Evolutionary conservation across 2,888 invertebrate genomes (phyloP), one percentile per base, ranked within the genome.

Genomic region (Imbricaverruca yamaguchii): DNA sequence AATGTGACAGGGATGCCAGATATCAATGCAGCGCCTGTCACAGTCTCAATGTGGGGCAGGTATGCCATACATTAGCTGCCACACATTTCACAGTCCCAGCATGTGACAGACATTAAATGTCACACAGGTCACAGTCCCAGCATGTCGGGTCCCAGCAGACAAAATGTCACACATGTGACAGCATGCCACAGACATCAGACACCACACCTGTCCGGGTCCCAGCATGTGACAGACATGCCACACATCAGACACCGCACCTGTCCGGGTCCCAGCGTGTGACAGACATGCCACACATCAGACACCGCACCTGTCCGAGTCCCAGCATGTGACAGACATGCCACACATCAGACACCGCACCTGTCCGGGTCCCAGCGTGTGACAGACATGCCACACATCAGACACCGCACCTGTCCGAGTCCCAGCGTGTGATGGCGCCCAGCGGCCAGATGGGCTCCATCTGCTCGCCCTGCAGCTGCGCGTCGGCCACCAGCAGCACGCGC

Each of bases 401-500:
- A 39, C 81, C 69, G 57, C 53, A 59, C 67, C 65, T 80, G 69
- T 69, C 69, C 23, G 55, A 59, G 56, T 67, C 57, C 80, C 80
- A 55, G 23, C 80, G 74, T 3, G 55, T 74, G 10, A 74, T 0
- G 18, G 74, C 3, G 18, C 74, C 74, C 53, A 74, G 74, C 53
- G 74, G 74, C 21, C 55, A 53, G 74, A 55, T 21, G 4, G 74
- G 74, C 53, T 74, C 74, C 23, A 9, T 21, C 55, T 13, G 8
- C n/a, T 81, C 74, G 21, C 81, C 69, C 67, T 67, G 74, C 57
- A 80, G 80, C 56, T 67, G 74, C 13, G 74, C 55, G 39, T 67
- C 67, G 67, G 74, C 69, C 67, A 80, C 80, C 59, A 56, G 56
- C 25, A 67, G 65, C 23, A 80, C 7, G 21, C 67, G 57, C 53